Conservation (phyloP, 2,113 vertebrate species). For the Ctenodactylus gundi region DNA sequence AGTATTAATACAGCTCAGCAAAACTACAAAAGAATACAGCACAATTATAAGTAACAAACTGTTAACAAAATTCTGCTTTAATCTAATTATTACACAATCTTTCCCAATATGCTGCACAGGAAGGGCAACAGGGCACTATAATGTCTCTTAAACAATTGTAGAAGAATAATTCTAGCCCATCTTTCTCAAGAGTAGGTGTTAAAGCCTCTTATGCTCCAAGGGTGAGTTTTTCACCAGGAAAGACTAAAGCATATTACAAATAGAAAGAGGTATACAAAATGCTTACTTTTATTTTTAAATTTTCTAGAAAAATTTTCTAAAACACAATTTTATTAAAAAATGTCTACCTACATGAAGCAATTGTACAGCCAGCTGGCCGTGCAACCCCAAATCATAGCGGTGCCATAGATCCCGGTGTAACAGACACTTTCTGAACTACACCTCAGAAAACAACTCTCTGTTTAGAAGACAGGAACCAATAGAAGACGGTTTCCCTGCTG, state of each 20-base stretch:
- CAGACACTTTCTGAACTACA: conserved; percentile 62
- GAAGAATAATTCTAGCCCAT: conserved; percentile 38
- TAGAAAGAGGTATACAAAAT: neutral
- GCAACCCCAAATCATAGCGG: conserved; percentile 88
- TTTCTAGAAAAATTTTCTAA: conserved; percentile 28
- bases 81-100: conserved; percentile 61
- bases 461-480: conserved; percentile 51
- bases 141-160: conserved; percentile 51
- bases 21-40: too few relatives aligned
- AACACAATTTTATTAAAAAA: conserved; percentile 51
- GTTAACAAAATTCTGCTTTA: conserved; percentile 37
- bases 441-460: conserved; percentile 62
- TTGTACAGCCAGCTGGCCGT: conserved; percentile 86
- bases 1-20: conserved; percentile 55
- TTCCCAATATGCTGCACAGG: conserved; percentile 61
- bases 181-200: conserved; percentile 4
- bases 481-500: conserved; percentile 53
- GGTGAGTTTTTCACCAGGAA: neutral
- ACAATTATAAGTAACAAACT: conserved; percentile 65
- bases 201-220: neutral
- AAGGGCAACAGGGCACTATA: conserved; percentile 71
- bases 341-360: conserved; percentile 91
- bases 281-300: conserved; percentile 4
- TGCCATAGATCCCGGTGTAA: conserved; percentile 73
- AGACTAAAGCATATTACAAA: conserved; percentile 27